A percentile compares a stretch with the other conserved stretches of the same genome.
phyloP scores from a whole-genome alignment of 1,140 invertebrate genomes.

The Lucilia sericata region DNA sequence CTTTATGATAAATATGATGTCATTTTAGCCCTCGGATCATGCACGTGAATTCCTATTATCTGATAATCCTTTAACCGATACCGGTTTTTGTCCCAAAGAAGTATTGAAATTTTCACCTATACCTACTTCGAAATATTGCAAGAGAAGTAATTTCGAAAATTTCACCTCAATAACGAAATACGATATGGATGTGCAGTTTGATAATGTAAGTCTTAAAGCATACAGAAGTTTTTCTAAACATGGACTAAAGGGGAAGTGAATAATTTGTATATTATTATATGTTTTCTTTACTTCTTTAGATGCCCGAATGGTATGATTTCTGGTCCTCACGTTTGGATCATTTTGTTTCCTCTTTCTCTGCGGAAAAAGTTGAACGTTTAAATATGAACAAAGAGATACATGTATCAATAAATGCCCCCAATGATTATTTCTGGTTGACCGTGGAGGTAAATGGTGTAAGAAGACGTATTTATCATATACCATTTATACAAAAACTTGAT shows the following conservation, averaged over 20 bases:
- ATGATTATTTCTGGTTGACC: slow-evolving; percentile 62
- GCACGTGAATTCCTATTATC: slow-evolving; percentile 60
- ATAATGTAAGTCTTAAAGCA: slow-evolving; percentile 54
- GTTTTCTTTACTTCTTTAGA: slow-evolving; percentile 50
- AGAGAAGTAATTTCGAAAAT: slow-evolving; percentile 65
- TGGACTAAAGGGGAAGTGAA: no score
- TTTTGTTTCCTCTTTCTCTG: slow-evolving; percentile 62
- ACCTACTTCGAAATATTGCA: slow-evolving; percentile 64
- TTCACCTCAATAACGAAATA: slow-evolving; percentile 65
- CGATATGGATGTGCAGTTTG: slow-evolving; percentile 63
- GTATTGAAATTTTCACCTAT: slow-evolving; percentile 65
- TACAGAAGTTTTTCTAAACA: no score
- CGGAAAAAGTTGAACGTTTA: slow-evolving; percentile 59
- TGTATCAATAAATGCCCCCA: slow-evolving; percentile 59
- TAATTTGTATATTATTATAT: no score
- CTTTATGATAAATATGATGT: slow-evolving; percentile 23
- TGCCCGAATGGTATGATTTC: slow-evolving; percentile 65
- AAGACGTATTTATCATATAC: slow-evolving; percentile 65
- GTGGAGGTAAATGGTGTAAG: slow-evolving; percentile 62
- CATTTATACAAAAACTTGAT: slow-evolving; percentile 63
- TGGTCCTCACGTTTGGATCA: slow-evolving; percentile 65
- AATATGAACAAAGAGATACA: slow-evolving; percentile 63
- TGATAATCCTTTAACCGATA: slow-evolving; percentile 61
- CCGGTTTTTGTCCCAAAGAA: slow-evolving; percentile 65
- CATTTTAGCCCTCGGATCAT: slow-evolving; percentile 61